Evolutionary conservation across 2,888 invertebrate genomes (phyloP).

Genomic region (Siphlonurus alternatus): DNA sequence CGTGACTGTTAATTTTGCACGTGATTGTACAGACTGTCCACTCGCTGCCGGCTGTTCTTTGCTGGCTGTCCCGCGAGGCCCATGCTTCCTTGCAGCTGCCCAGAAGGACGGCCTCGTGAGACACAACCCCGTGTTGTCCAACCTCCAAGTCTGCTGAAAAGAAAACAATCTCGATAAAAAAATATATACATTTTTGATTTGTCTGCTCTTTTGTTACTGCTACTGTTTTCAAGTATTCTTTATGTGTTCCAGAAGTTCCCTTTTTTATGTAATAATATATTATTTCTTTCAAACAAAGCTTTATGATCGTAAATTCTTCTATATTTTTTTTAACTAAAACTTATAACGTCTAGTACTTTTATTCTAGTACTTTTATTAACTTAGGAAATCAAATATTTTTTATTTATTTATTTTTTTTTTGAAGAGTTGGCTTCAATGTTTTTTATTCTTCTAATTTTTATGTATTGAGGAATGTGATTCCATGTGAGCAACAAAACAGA

Average conservation of each 20-base stretch:
- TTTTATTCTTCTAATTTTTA: too few species aligned
- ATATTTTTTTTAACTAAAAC: too few species aligned
- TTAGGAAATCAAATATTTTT: too few species aligned
- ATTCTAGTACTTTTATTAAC: too few species aligned
- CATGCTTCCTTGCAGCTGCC: not conserved
- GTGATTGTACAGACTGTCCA: not conserved
- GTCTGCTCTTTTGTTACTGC: not conserved
- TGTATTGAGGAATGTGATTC: too few species aligned
- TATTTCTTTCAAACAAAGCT: not conserved
- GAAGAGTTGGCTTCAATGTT: too few species aligned
- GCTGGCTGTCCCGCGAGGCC: not conserved
- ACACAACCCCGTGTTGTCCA: too few species aligned
- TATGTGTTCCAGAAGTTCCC: not conserved
- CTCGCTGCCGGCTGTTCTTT: not conserved
- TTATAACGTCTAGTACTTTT: too few species aligned
- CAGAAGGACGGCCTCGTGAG: too few species aligned
- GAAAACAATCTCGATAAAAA: not conserved
- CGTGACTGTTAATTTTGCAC: not conserved
- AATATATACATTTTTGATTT: not conserved
- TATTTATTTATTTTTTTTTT: too few species aligned
- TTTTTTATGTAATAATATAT: not conserved
- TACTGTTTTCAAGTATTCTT: too few species aligned
- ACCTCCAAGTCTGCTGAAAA: not conserved
- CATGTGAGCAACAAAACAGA: too few species aligned
- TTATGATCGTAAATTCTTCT: not conserved